Conservation (phyloP, 2,797 vertebrate genomes). For the Coreius guichenoti region DNA sequence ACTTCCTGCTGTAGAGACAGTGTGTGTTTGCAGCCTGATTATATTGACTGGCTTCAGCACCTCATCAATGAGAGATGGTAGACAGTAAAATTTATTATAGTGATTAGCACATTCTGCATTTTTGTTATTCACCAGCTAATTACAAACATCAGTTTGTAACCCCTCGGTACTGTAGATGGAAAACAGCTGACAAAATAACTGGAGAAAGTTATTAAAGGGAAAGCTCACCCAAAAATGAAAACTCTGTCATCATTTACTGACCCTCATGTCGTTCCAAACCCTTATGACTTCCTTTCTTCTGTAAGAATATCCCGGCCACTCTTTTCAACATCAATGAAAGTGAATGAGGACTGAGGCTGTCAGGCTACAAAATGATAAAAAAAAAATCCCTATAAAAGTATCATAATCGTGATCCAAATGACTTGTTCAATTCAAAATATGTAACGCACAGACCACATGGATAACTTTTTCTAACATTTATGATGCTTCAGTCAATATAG, state of each 20-base stretch:
- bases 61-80: background rate
- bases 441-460: background rate
- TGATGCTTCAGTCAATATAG: background rate
- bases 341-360: background rate
- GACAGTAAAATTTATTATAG: background rate
- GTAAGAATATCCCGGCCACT: background rate
- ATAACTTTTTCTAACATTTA: background rate
- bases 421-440: background rate
- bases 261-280: background rate
- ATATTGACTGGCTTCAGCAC: constrained; percentile 18
- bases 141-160: background rate
- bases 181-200: background rate
- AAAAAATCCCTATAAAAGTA: background rate
- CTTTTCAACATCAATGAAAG: background rate
- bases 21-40: constrained; percentile 26
- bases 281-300: background rate
- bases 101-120: background rate
- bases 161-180: background rate
- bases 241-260: background rate
- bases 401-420: background rate
- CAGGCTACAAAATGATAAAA: background rate
- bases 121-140: background rate
- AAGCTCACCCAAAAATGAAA: background rate
- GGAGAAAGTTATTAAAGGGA: background rate
- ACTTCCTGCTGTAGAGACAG: background rate